These are phyloP conservation scores for Hedya salicella DNA, from an alignment of 2,888 invertebrate species.

Conservation along the genomic window DNA sequence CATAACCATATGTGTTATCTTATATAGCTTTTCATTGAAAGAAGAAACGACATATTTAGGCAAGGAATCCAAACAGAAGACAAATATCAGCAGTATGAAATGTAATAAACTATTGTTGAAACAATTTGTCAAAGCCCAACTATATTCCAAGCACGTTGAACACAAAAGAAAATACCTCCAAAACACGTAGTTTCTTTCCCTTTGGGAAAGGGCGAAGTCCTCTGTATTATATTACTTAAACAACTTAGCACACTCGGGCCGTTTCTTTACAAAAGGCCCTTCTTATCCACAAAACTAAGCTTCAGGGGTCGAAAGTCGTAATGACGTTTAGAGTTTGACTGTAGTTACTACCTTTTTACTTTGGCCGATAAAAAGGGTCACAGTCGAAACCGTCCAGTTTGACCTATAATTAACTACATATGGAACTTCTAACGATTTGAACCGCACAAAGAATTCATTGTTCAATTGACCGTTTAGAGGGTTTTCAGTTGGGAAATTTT, in stretches of 20 bases:
- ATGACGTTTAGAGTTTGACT: not conserved
- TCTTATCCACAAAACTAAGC: conserved; percentile 47
- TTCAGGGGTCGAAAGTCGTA: not conserved
- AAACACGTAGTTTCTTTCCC: conserved; percentile 37
- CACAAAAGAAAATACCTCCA: conserved; percentile 27
- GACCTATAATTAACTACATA: conserved; percentile 77
- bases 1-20: too few relatives aligned
- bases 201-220: conserved; percentile 55
- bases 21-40: too few relatives aligned
- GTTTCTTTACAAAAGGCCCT: conserved; percentile 62
- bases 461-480: conserved; percentile 33
- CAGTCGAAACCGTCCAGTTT: conserved; percentile 55
- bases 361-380: conserved; percentile 60
- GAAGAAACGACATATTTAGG: too few relatives aligned
- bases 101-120: conserved; percentile 1
- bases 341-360: conserved; percentile 2
- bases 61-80: not conserved
- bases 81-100: conserved; percentile 13
- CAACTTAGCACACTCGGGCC: conserved; percentile 58
- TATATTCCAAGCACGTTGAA: conserved; percentile 34
- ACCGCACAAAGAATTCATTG: conserved; percentile 47
- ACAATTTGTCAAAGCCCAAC: conserved; percentile 21
- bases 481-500: conserved; percentile 32
- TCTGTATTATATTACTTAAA: conserved; percentile 55
- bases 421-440: conserved; percentile 67